Evolutionary conservation across 2,113 vertebrate species (phyloP).

Genomic region (Chaenocephalus aceratus): DNA sequence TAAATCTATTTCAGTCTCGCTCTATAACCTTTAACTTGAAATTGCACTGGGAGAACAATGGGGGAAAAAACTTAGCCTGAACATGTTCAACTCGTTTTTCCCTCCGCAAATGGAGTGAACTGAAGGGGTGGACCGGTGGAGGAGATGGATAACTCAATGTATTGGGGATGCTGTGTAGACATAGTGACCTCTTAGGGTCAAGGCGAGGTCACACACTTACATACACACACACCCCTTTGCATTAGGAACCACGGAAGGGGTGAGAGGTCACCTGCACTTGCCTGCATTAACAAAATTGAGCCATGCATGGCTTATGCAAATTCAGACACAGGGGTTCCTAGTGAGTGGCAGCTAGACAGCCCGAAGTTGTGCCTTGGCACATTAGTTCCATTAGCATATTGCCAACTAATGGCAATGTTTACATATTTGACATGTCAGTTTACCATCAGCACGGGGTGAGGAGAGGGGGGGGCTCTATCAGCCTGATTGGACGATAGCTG

Average conservation of each 20-base stretch:
- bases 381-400: constrained; percentile 81
- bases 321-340: constrained; percentile 62
- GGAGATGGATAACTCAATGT: constrained; percentile 71
- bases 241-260: constrained; percentile 69
- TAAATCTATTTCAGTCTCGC: constrained; percentile 59
- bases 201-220: constrained; percentile 69
- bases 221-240: constrained; percentile 64
- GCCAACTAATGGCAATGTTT: constrained; percentile 80
- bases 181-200: constrained; percentile 71
- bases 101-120: constrained; percentile 23
- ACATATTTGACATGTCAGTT: constrained; percentile 77
- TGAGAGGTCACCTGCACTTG: constrained; percentile 77
- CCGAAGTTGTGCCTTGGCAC: constrained; percentile 69
- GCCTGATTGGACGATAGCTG: constrained; percentile 44
- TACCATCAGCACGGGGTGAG: constrained; percentile 55
- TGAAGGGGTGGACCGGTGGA: constrained; percentile 33
- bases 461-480: constrained; percentile 16
- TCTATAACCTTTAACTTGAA: constrained; percentile 71
- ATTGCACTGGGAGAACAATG: constrained; percentile 53
- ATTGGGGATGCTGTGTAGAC: constrained; percentile 65
- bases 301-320: constrained; percentile 80
- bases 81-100: constrained; percentile 28
- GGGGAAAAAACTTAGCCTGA: constrained; percentile 12
- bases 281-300: constrained; percentile 84
- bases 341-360: constrained; percentile 76